Evolutionary conservation across 2,888 invertebrate genomes (phyloP).

Genomic region (Onthophagus sagittarius): DNA sequence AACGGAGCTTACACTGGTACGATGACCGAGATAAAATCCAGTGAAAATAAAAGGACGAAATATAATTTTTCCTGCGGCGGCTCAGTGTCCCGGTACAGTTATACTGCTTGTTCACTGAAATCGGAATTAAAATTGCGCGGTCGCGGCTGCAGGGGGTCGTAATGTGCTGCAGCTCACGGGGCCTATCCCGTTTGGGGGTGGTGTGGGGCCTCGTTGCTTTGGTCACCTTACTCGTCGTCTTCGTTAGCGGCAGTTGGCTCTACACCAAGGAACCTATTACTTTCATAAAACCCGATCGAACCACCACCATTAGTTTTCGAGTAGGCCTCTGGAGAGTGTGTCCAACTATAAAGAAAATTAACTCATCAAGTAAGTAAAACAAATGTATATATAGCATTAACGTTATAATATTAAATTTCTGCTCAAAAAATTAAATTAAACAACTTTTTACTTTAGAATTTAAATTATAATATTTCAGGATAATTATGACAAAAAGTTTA

Average conservation of each 20-base stretch:
- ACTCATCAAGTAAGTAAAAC: conserved; percentile 47
- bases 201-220: conserved; percentile 49
- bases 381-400: background rate
- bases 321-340: conserved; percentile 54
- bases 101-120: conserved; percentile 21
- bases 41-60: conserved; percentile 25
- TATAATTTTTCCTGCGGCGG: conserved; percentile 28
- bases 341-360: conserved; percentile 48
- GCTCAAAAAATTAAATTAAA: no score
- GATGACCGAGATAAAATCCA: conserved; percentile 17
- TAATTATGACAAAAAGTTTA: no score
- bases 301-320: conserved; percentile 50
- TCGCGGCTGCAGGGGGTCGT: conserved; percentile 21
- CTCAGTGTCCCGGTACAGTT: conserved; percentile 25
- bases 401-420: no score
- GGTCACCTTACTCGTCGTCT: conserved; percentile 49
- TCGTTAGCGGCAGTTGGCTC: conserved; percentile 52
- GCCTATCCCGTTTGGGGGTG: conserved; percentile 49
- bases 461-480: no score
- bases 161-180: conserved; percentile 46
- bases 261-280: conserved; percentile 51
- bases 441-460: no score
- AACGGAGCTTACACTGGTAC: conserved; percentile 8
- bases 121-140: conserved; percentile 28
- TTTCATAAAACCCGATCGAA: conserved; percentile 46